These are phyloP conservation scores for Sepiola atlantica DNA, from an alignment of 2,888 invertebrate genomes.

Conservation along the genomic window DNA sequence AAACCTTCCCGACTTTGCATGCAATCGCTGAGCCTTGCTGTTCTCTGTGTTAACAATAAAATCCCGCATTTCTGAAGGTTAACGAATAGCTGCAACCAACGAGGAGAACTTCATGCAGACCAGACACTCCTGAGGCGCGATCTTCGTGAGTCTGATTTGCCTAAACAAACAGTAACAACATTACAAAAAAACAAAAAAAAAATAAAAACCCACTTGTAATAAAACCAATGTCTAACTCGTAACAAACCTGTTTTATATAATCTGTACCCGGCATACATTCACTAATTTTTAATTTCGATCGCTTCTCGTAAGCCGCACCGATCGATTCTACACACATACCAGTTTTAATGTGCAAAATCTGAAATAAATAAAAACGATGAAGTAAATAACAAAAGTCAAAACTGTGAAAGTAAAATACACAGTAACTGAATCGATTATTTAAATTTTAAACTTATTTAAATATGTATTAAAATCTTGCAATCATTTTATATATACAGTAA, in stretches of 20 bases:
- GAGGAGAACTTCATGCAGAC: no score
- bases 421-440: no score
- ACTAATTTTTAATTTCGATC: conserved; percentile 83
- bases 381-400: no score
- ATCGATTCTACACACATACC: conserved; percentile 86
- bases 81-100: no score
- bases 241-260: conserved; percentile 64
- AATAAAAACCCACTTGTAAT: not conserved
- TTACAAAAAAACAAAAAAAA: not conserved
- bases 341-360: conserved; percentile 84
- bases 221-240: not conserved
- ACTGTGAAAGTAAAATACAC: not conserved
- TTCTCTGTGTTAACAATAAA: no score
- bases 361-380: conserved; percentile 58
- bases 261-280: conserved; percentile 77
- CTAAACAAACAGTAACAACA: not conserved
- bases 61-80: no score
- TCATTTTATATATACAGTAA: no score
- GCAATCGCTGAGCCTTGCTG: no score
- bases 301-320: conserved; percentile 85
- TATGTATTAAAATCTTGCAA: not conserved
- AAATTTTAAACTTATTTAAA: not conserved
- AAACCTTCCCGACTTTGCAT: no score
- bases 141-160: no score
- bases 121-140: no score